Evolutionary conservation across 2,797 vertebrate species (phyloP), one percentile per base, ranked within the genome.

Genomic region (Spatula clypeata): DNA sequence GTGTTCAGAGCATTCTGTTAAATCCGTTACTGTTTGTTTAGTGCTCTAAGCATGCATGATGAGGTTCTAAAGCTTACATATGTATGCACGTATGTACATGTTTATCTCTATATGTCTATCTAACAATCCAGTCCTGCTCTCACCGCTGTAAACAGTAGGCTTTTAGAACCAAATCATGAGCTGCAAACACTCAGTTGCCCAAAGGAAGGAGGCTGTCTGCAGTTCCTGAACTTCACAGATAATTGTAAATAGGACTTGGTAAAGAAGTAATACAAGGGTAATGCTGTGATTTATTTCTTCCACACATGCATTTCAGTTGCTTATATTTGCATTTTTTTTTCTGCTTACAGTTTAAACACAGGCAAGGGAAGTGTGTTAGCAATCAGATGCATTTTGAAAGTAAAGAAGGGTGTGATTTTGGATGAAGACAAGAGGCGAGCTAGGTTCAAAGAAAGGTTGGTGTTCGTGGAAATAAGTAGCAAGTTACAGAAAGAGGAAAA

Each of bases 81-180:
- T 38, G n/a, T 57, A 29, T 57, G 88, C 34, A 19, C 29, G 19
- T 32, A 11, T 11, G 29, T n/a, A 27, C 9, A 3, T 31, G 44
- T 40, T 34, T 16, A 0, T 49, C 62, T 53, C 6, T 58, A 1
- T 4, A 0, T 19, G 44, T 60, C 24, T 79, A 1, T 27, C 73
- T 84, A 32, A 3, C 54, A 13, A 32, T 15, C 42, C 77, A 0
- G 34, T 38, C 49, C 73, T 6, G 42, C 55, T 86, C 55, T 40
- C 0, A 2, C 79, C 3, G n/a, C 58, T 54, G 17, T 65, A 49
- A 96, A 93, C 24, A 44, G 72, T 12, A 40, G 7, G 34, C 45
- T 90, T 36, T 0, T 16, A 1, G 45, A 65, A 82, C 72, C 81
- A 14, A 10, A 4, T 27, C 3, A 0, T 19, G 84, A 58, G 0